These are phyloP conservation scores for Luperina nickerlii DNA, from an alignment of 2,888 invertebrate genomes.

Conservation along the genomic window DNA sequence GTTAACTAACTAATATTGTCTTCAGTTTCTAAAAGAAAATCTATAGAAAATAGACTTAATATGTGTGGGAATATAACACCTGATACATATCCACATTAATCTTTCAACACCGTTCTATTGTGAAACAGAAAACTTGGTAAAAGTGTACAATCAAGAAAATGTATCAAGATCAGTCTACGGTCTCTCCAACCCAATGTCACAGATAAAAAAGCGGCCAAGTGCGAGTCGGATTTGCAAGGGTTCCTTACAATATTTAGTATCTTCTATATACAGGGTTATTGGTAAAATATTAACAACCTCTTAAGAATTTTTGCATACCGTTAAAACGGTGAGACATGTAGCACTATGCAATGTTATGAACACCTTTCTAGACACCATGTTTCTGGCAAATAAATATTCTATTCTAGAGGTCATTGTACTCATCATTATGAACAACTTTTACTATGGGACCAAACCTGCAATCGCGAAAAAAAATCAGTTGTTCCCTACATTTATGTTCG, in stretches of 20 bases:
- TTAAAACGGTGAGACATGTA: no score
- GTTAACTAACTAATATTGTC: neutral
- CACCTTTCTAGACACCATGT: no score
- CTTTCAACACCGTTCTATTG: constrained; percentile 51
- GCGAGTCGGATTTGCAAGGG: neutral
- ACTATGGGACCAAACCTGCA: no score
- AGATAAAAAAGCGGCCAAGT: constrained; percentile 43
- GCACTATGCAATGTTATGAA: no score
- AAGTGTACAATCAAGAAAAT: constrained; percentile 50
- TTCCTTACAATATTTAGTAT: neutral
- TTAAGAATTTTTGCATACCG: no score
- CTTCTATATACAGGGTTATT: no score
- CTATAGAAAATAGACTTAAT: constrained; percentile 18
- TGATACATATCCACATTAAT: constrained; percentile 23
- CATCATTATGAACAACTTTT: no score
- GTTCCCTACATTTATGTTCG: no score
- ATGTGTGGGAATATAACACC: constrained; percentile 49
- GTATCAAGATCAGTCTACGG: constrained; percentile 58
- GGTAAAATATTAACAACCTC: no score
- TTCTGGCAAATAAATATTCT: no score
- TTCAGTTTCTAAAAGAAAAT: neutral
- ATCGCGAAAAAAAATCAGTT: no score
- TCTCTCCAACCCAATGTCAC: constrained; percentile 62
- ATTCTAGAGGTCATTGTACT: no score
- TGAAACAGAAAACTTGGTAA: constrained; percentile 51